phyloP scores from a whole-genome alignment of 2,888 invertebrate genomes.

The Chrysolina haemoptera region DNA sequence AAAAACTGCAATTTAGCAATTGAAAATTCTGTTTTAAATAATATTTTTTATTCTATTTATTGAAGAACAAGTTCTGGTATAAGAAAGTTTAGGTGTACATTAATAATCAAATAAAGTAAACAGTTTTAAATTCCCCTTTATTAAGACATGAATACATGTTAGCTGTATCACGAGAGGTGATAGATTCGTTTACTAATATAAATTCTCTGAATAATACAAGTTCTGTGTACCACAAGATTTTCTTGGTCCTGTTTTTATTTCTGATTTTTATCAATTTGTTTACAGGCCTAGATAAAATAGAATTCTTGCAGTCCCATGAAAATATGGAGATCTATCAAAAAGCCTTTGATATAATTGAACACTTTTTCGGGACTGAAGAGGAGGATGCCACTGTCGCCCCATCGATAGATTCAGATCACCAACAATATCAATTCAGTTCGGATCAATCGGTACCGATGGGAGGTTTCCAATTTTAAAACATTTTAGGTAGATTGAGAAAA shows the following conservation, averaged over 20 bases:
- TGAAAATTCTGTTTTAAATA: too few relatives aligned
- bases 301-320: constrained; percentile 97
- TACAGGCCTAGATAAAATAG: constrained; percentile 95
- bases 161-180: too few relatives aligned
- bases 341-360: constrained; percentile 96
- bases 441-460: constrained; percentile 84
- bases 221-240: too few relatives aligned
- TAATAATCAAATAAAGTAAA: too few relatives aligned
- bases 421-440: constrained; percentile 82
- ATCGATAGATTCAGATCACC: constrained; percentile 78
- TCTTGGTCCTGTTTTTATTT: neutral
- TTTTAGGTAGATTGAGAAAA: constrained; percentile 32
- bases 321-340: constrained; percentile 98
- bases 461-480: constrained; percentile 83
- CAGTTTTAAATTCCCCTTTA: too few relatives aligned
- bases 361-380: constrained; percentile 94
- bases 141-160: too few relatives aligned
- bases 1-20: too few relatives aligned
- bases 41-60: too few relatives aligned
- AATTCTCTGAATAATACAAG: too few relatives aligned
- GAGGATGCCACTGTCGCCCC: constrained; percentile 86
- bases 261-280: constrained; percentile 15
- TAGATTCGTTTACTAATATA: too few relatives aligned
- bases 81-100: too few relatives aligned
- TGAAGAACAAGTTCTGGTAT: too few relatives aligned